These are phyloP conservation scores for Arion vulgaris DNA, from an alignment of 1,140 invertebrate species.

Conservation along the genomic window DNA sequence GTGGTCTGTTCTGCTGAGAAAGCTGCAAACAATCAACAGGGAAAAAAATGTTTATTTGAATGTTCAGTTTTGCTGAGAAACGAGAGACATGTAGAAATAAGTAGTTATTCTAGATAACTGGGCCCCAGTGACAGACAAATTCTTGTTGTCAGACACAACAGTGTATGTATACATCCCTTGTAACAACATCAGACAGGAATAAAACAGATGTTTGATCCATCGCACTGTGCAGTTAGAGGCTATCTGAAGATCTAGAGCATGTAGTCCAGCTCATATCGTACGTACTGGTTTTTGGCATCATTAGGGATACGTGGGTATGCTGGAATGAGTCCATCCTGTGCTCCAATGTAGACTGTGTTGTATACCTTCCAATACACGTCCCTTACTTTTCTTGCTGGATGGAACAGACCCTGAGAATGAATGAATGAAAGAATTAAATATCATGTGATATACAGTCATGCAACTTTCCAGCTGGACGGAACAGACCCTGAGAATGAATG, in stretches of 20 bases:
- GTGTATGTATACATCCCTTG: too few species aligned
- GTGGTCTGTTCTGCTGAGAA: too few species aligned
- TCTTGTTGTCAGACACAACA: too few species aligned
- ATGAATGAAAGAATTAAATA: neutral
- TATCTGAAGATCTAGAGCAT: slow-evolving; percentile 80
- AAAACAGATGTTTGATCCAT: too few species aligned
- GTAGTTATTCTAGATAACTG: too few species aligned
- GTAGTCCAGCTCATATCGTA: slow-evolving; percentile 97
- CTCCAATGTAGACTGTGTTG: slow-evolving; percentile 98
- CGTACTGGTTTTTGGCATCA: slow-evolving; percentile 95
- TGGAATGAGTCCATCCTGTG: slow-evolving; percentile 97
- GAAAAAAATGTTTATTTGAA: too few species aligned
- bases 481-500: slow-evolving; percentile 83
- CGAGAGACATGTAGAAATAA: too few species aligned
- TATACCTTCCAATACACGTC: slow-evolving; percentile 99
- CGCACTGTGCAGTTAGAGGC: too few species aligned
- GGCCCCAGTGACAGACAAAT: too few species aligned
- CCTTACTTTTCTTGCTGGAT: slow-evolving; percentile 98
- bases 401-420: slow-evolving; percentile 88
- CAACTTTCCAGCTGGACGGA: slow-evolving; percentile 95
- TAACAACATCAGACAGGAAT: too few species aligned
- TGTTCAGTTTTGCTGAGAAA: too few species aligned
- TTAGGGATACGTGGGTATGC: slow-evolving; percentile 96
- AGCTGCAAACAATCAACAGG: too few species aligned
- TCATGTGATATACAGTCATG: neutral